These are phyloP conservation scores for Zaprionus kolodkinae DNA, from an alignment of 1,140 invertebrate genomes.

Conservation along the genomic window DNA sequence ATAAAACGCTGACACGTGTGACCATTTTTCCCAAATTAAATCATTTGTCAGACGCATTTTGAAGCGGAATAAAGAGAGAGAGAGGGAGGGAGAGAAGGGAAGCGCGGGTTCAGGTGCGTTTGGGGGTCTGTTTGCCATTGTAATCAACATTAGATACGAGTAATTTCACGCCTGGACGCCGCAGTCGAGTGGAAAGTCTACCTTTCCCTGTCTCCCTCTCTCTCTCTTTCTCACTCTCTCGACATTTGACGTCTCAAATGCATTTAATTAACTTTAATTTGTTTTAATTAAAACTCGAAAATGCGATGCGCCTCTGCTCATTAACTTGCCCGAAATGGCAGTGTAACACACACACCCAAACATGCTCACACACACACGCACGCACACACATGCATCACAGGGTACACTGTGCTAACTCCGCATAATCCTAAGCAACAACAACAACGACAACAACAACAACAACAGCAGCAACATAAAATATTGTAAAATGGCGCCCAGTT, in stretches of 20 bases:
- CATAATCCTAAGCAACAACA: constrained; percentile 44
- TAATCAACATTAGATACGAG: constrained; percentile 37
- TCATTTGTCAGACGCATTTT: constrained; percentile 40
- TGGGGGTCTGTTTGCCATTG: constrained; percentile 13
- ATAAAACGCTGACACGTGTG: constrained; percentile 40
- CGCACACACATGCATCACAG: background rate
- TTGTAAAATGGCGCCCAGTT: constrained; percentile 49
- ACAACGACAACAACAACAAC: constrained; percentile 10
- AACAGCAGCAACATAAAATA: constrained; percentile 47
- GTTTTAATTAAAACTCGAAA: constrained; percentile 59
- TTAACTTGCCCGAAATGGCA: constrained; percentile 39
- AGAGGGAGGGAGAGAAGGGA: background rate
- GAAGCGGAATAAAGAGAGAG: background rate
- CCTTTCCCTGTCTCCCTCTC: background rate
- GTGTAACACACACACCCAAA: constrained; percentile 4
- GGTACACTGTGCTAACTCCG: constrained; percentile 14
- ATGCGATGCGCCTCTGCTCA: constrained; percentile 42
- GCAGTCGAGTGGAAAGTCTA: background rate
- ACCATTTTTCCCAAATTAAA: constrained; percentile 46
- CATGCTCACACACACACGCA: constrained; percentile 9
- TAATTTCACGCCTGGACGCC: constrained; percentile 43
- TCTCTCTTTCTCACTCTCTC: background rate
- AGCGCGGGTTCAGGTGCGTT: background rate
- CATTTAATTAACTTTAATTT: constrained; percentile 60
- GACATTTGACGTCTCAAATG: constrained; percentile 35